Percentiles rank a stretch among this genome's conserved stretches.
phyloP scores from a whole-genome alignment of 2,888 invertebrate genomes.

The Noctua janthe region DNA sequence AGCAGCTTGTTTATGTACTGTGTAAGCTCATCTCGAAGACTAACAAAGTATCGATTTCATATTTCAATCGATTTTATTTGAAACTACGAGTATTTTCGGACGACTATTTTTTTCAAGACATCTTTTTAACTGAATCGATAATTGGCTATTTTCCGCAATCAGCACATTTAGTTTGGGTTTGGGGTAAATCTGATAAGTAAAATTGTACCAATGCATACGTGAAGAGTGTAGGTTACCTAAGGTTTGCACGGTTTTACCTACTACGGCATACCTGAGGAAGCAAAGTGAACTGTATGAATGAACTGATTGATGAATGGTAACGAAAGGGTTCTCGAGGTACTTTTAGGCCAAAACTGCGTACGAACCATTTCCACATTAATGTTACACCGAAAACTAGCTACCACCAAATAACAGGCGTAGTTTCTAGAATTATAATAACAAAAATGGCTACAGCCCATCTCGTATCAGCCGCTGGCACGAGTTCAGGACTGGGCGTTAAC shows the following conservation, averaged over 20 bases:
- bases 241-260: background rate
- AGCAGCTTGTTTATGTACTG: background rate
- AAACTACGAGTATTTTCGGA: background rate
- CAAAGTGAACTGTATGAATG: background rate
- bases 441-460: constrained; percentile 77
- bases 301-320: background rate
- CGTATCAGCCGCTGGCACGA: constrained; percentile 81
- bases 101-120: background rate
- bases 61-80: background rate
- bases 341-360: background rate
- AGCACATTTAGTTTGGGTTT: background rate
- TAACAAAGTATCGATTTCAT: background rate
- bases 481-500: constrained; percentile 85
- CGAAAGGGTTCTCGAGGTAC: background rate
- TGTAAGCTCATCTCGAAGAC: background rate
- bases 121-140: background rate
- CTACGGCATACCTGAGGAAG: background rate
- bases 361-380: background rate
- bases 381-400: background rate
- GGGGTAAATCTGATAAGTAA: background rate
- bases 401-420: background rate
- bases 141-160: background rate
- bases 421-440: constrained; percentile 71
- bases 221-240: too few relatives aligned
- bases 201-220: background rate